Conservation (phyloP, 1,140 invertebrate genomes). For the Scaptomyza hsui region DNA sequence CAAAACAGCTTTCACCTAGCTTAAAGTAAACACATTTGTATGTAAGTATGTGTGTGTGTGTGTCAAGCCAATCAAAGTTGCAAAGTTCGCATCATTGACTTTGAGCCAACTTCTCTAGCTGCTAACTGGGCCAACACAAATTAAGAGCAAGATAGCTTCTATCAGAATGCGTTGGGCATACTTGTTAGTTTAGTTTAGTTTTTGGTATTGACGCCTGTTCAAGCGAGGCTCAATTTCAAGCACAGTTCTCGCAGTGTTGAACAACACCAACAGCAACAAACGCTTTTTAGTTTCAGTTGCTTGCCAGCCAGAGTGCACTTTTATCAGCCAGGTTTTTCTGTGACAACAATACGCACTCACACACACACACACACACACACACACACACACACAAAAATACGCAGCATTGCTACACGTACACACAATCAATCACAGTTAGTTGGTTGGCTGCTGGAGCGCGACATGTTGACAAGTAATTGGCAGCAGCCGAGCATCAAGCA, state of each 20-base stretch:
- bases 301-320: conserved; percentile 16
- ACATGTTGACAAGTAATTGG: conserved; percentile 58
- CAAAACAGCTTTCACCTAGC: background rate
- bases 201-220: background rate
- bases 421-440: conserved; percentile 65
- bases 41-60: conserved; percentile 9
- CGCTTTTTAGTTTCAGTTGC: conserved; percentile 9
- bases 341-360: conserved; percentile 15
- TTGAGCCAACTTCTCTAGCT: conserved; percentile 46
- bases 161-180: conserved; percentile 41
- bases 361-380: background rate
- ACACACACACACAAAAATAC: background rate
- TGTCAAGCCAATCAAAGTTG: conserved; percentile 72
- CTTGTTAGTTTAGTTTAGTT: conserved; percentile 40
- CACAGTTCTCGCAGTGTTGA: background rate
- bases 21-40: conserved; percentile 15
- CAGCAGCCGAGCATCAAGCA: conserved; percentile 37
- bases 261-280: conserved; percentile 6
- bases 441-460: conserved; percentile 48
- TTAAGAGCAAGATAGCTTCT: conserved; percentile 76
- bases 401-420: conserved; percentile 12
- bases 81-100: conserved; percentile 77
- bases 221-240: conserved; percentile 12
- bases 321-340: conserved; percentile 5
- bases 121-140: conserved; percentile 62